phyloP scores from a whole-genome alignment of 2,888 invertebrate genomes.

The Dione juno region DNA sequence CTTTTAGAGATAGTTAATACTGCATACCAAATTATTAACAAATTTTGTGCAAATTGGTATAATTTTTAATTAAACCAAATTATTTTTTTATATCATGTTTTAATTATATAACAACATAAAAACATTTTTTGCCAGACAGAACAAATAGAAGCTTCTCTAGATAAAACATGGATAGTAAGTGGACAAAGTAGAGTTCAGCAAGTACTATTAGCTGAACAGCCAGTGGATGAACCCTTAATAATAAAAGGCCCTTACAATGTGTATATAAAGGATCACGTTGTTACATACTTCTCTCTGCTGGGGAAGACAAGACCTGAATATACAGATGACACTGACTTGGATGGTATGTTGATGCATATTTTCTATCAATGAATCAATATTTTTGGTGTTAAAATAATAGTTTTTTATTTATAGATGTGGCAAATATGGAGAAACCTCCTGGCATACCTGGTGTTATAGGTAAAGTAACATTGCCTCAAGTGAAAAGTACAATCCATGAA shows the following conservation, averaged over 20 bases:
- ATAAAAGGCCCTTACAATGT: constrained; percentile 94
- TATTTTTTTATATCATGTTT: too few relatives aligned
- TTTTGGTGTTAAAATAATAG: background rate
- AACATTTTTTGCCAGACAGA: constrained; percentile 79
- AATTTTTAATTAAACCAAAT: background rate
- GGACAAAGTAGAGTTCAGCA: constrained; percentile 91
- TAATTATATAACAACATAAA: too few relatives aligned
- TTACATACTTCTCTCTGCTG: constrained; percentile 92
- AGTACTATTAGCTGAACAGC: constrained; percentile 86
- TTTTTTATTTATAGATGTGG: constrained; percentile 85
- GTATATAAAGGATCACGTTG: constrained; percentile 88
- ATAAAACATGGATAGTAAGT: constrained; percentile 96
- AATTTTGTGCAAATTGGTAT: too few relatives aligned
- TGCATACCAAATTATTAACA: background rate
- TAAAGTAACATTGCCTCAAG: constrained; percentile 70
- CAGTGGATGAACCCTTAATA: constrained; percentile 85
- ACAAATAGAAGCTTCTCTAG: constrained; percentile 89
- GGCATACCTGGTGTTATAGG: constrained; percentile 79
- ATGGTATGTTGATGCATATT: constrained; percentile 79
- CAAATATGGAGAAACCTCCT: constrained; percentile 85
- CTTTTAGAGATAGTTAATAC: too few relatives aligned
- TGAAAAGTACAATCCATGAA: constrained; percentile 90
- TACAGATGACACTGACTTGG: constrained; percentile 81
- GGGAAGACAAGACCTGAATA: constrained; percentile 84
- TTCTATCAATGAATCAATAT: background rate